Base-by-base conservation (phyloP, 2,888 invertebrate genomes). In the Cryptus armator region DNA sequence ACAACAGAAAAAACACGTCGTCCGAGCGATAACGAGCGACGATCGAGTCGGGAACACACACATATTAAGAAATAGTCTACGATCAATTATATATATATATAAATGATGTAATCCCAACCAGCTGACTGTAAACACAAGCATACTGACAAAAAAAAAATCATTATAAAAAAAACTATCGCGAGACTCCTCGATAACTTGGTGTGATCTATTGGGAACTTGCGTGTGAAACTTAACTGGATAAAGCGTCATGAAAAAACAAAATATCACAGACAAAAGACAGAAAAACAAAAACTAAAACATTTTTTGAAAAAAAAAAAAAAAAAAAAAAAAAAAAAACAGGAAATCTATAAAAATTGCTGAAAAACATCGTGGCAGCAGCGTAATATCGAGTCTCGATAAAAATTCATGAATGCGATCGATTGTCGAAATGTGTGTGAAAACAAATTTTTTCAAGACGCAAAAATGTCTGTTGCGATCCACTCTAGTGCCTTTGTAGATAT, bases 401-500 rank as follows among this genome's bases (percentile, higher is more conserved):
- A 56, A 62, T 62, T 24, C 24, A 19, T 12, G 56, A 56, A 3
- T 7, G 3, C 19, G 56, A 56, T 56, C 19, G 44, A 44, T 16
- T 53, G 1, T 44, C 19, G 24, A 64, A 10, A 5, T 44, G 62
- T 29, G 56, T 56, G 56, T 24, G 48, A 48, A 32, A 46, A 37
- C 4, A 44, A 74, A 19, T 32, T 86, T 80, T 59, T 68, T 68
- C 68, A 67, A 72, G 72, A 74, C 81, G 81, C 84, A 86, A 70
- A 10, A 84, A 74, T 86, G 83, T 83, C 83, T 87, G 85, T 62
- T 89, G 88, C 90, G 90, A 92, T 90, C 90, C 89, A 90, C 86
- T 83, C 89, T 92, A 93, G 93, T 93, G 93, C 93, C 93, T 93
- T 92, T 89, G 87, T 91, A 91, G 90, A 89, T 87, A 89, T 89